Conservation (phyloP, 2,113 vertebrate genomes). For the Microtus montanus region DNA sequence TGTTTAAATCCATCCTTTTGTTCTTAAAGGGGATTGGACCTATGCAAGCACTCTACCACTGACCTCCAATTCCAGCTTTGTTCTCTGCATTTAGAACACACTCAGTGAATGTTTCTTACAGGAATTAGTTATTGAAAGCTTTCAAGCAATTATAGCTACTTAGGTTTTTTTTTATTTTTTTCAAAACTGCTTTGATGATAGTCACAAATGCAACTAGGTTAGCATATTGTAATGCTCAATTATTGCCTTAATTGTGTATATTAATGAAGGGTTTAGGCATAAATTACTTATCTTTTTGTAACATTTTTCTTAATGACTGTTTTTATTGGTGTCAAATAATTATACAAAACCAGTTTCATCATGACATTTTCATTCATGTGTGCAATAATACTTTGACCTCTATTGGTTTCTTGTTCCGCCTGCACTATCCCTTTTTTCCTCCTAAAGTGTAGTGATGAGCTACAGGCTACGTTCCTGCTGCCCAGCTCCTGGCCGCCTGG, state of each 20-base stretch:
- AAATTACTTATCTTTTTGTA: neutral
- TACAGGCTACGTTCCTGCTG: too few relatives aligned
- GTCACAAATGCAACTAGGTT: neutral
- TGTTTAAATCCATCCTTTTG: too few relatives aligned
- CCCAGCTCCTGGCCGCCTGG: too few relatives aligned
- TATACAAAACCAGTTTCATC: neutral
- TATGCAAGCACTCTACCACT: too few relatives aligned
- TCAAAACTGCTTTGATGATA: neutral
- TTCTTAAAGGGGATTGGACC: too few relatives aligned
- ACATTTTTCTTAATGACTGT: neutral
- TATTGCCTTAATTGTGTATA: neutral
- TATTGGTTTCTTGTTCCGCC: fast-evolving
- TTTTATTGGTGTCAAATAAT: neutral
- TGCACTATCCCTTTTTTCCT: too few relatives aligned
- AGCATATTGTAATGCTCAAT: neutral
- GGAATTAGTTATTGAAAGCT: conserved; percentile 11
- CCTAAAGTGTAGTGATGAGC: neutral
- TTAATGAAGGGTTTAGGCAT: neutral
- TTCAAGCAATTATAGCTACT: neutral
- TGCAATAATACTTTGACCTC: neutral
- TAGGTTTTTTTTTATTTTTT: neutral
- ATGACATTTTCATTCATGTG: neutral
- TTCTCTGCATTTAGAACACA: neutral
- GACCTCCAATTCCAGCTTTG: too few relatives aligned
- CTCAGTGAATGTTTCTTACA: neutral